phyloP scores from a whole-genome alignment of 2,797 vertebrate species.

The Amblyraja radiata region DNA sequence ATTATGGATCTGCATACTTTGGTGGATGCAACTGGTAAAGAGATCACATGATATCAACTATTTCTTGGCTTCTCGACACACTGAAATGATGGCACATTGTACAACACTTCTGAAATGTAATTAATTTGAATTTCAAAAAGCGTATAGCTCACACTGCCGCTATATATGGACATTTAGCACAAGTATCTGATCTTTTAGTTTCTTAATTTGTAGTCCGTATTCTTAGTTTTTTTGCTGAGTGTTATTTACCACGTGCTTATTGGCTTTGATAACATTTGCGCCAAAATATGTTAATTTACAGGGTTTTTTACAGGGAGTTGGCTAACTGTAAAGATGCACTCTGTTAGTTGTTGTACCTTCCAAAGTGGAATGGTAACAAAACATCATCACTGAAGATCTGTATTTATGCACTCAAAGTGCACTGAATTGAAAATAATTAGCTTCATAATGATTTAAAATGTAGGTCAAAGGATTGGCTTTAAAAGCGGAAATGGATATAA shows the following conservation, averaged over 20 bases:
- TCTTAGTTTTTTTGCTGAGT: background rate
- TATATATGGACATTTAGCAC: too few species aligned
- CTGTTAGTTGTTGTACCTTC: background rate
- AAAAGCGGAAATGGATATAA: slow-evolving; percentile 34
- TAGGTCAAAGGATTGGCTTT: background rate
- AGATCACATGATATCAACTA: background rate
- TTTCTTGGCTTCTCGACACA: too few species aligned
- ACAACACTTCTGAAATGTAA: too few species aligned
- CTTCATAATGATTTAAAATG: slow-evolving; percentile 12
- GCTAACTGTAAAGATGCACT: background rate
- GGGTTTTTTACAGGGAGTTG: background rate
- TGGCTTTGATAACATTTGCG: background rate
- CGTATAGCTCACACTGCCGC: too few species aligned
- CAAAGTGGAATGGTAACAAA: background rate
- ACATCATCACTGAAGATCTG: background rate
- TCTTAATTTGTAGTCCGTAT: background rate
- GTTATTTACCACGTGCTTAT: background rate
- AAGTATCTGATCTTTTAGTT: background rate
- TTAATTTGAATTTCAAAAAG: too few species aligned
- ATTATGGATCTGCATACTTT: background rate
- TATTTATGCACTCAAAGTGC: slow-evolving; percentile 17
- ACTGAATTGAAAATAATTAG: background rate
- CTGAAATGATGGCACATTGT: too few species aligned
- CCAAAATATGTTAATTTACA: background rate
- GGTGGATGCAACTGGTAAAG: too few species aligned